A percentile compares a stretch with the other conserved stretches of the same genome.
These are phyloP conservation scores for Zosterops pallidus DNA, from an alignment of 2,113 vertebrate genomes.

Conservation along the genomic window DNA sequence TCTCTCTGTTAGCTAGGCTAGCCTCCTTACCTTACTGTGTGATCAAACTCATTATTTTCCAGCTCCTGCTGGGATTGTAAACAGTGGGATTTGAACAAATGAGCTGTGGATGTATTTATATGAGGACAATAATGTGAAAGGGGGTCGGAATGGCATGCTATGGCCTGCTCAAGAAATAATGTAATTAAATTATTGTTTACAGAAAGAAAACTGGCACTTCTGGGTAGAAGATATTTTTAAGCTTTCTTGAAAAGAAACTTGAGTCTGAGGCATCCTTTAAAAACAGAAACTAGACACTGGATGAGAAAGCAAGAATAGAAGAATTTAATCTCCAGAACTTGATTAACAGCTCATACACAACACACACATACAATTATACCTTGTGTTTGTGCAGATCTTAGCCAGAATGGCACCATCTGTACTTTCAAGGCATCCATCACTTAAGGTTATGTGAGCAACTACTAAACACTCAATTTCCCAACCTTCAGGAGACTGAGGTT, in stretches of 20 bases:
- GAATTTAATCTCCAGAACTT: background rate
- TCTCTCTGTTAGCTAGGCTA: background rate
- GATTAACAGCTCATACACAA: background rate
- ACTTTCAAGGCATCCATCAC: background rate
- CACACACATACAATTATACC: background rate
- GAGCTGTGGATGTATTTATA: slow-evolving; percentile 40
- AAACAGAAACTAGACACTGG: background rate
- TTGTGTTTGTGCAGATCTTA: background rate
- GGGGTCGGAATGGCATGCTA: background rate
- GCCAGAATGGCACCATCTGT: background rate
- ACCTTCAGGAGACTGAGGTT: background rate
- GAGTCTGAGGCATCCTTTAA: background rate
- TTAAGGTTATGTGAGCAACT: background rate
- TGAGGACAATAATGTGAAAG: slow-evolving; percentile 21
- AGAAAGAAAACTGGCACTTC: slow-evolving; percentile 15
- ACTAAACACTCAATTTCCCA: background rate
- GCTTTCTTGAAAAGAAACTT: background rate
- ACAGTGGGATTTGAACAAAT: slow-evolving; percentile 42
- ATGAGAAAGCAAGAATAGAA: background rate
- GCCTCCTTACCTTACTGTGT: background rate
- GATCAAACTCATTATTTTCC: slow-evolving; percentile 44
- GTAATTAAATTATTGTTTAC: slow-evolving; percentile 57
- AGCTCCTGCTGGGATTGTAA: slow-evolving; percentile 50
- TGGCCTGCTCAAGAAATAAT: slow-evolving; percentile 29
- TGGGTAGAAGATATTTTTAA: background rate